Conservation (phyloP, 2,888 invertebrate genomes). For the Agrenia bidenticulata region DNA sequence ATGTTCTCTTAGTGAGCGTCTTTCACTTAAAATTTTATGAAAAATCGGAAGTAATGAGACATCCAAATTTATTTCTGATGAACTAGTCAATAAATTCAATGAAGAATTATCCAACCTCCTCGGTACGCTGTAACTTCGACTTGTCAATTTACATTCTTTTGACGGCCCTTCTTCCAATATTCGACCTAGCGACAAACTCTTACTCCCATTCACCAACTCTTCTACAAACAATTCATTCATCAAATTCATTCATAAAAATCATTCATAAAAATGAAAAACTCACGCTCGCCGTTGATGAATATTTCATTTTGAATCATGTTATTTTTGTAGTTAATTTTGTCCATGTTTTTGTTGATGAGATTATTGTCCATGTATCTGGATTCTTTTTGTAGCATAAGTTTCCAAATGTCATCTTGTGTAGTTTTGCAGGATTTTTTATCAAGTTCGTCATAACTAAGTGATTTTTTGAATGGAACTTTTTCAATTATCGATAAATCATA, state of each 20-base stretch:
- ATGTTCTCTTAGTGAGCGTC: conserved; percentile 18
- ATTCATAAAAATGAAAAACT: not conserved
- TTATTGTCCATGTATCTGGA: conserved; percentile 48
- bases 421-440: conserved; percentile 25
- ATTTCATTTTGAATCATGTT: not conserved
- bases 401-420: conserved; percentile 51
- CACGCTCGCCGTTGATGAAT: not conserved
- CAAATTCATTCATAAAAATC: too few relatives aligned
- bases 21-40: conserved; percentile 64
- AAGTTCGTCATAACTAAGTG: conserved; percentile 1
- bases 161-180: not conserved
- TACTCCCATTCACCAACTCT: too few relatives aligned
- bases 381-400: conserved; percentile 49
- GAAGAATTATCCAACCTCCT: conserved; percentile 65
- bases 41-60: conserved; percentile 86
- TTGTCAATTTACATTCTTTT: not conserved
- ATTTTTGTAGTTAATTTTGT: not conserved
- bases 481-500: conserved; percentile 19
- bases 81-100: conserved; percentile 28
- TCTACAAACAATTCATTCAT: too few relatives aligned
- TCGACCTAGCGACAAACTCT: not conserved
- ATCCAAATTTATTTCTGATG: conserved; percentile 62
- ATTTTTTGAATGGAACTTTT: conserved; percentile 7
- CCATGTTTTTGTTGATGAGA: conserved; percentile 9
- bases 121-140: conserved; percentile 65